Evolutionary conservation across 2,888 invertebrate species (phyloP).

Genomic region (Ectemnius lituratus): DNA sequence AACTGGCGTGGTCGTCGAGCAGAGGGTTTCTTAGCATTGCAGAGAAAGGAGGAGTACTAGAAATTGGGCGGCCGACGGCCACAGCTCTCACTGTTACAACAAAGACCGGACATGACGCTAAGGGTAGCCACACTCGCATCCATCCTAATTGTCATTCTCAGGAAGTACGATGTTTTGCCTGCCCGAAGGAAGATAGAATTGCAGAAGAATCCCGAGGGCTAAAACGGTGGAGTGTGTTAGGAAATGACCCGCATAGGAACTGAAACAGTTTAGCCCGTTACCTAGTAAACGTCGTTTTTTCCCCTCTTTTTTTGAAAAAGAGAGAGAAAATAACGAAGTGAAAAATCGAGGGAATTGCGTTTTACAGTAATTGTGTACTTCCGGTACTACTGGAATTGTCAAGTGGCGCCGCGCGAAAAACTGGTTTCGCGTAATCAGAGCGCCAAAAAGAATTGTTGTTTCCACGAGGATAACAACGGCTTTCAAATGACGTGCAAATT

Average conservation of each 20-base stretch:
- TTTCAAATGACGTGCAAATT: too few species aligned
- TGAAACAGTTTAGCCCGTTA: constrained; percentile 8
- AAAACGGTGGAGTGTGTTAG: neutral
- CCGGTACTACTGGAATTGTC: neutral
- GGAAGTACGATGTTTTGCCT: constrained; percentile 4
- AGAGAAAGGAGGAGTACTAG: neutral
- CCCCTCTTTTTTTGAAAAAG: neutral
- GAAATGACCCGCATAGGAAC: constrained; percentile 10
- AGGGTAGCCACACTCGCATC: neutral
- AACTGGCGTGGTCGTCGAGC: too few species aligned
- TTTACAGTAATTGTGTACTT: neutral
- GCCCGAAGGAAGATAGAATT: constrained; percentile 12
- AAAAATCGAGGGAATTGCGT: neutral
- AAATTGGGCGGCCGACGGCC: neutral
- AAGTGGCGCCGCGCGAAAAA: neutral
- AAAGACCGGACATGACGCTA: constrained; percentile 5
- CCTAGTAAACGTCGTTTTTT: constrained; percentile 9
- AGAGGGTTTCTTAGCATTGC: too few species aligned
- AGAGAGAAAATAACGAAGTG: neutral
- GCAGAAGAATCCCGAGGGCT: neutral
- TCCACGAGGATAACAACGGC: too few species aligned
- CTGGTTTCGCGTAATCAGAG: neutral
- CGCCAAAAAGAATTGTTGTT: too few species aligned
- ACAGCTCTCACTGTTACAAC: neutral
- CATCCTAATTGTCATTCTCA: neutral